Evolutionary conservation across 2,888 invertebrate species (phyloP), one percentile per base, ranked within the genome.

Genomic region (Cerceris rybyensis): DNA sequence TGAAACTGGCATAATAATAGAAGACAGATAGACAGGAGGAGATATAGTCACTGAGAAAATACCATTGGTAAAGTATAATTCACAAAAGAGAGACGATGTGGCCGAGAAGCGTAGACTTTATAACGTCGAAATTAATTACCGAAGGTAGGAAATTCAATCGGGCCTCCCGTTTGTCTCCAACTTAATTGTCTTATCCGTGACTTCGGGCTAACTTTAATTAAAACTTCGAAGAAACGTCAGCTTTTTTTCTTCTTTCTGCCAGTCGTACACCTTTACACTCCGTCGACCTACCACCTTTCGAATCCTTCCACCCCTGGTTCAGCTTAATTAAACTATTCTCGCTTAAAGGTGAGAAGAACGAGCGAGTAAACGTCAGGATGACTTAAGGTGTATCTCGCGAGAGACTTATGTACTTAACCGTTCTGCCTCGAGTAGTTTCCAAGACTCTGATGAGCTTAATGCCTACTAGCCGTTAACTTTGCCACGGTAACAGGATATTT

Each of bases 101-200:
- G 2, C 28, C 1, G 28, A 28, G 28, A 28, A 28, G 28, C 60
- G 41, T 13, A 17, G 60, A 78, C 76, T 81, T 70, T 55, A 80
- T 70, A 63, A 69, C 75, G 78, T 73, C 55, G 80, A 76, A 82
- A 85, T 67, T 82, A 84, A 84, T 85, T 84, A 84, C 78, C 71
- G 54, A 52, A 67, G 72, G 65, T 72, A 70, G 78, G 69, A 80
- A 84, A 85, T 84, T 85, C 78, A 82, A 84, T 82, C 78, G 72
- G 49, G 52, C 63, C 61, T 14, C 55, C 65, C 70, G 80, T 81
- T 81, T 76, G 80, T 84, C 75, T 78, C 60, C 58, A 55, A 68
- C 70, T 74, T 84, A 75, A 83, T 83, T 83, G 78, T 73, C 73
- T 72, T 57, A 72, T 78, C 75, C 66, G 72, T 65, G 69, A 54